Base-by-base conservation (phyloP, 2,888 invertebrate species). In the Eretmocerus hayati region DNA sequence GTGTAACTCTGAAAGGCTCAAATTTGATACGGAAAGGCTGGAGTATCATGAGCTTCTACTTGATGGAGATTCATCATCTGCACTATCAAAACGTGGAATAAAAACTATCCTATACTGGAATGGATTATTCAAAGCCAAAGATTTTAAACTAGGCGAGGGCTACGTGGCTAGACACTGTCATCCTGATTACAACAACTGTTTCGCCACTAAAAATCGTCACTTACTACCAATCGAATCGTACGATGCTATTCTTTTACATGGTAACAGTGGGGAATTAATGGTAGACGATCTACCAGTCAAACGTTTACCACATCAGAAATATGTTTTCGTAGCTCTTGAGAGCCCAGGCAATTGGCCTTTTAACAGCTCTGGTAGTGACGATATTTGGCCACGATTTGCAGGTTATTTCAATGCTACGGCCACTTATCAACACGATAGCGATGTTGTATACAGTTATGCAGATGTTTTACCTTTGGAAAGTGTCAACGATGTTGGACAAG, bases 321-420 rank as follows among this genome's bases (percentile, higher is more conserved):
- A 79, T 58, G 68, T 79, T 2, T 79, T 74, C 55, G 71, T 73
- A 1, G 62, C 72, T 31, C 64, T 76, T 59, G 80, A 80, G 56
- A 69, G 74, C 15, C 72, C 74, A 13, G n/a, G n/a, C n/a, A n/a
- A n/a, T n/a, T n/a, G n/a, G n/a, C n/a, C n/a, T n/a, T n/a, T n/a
- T n/a, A n/a, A n/a, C n/a, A n/a, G n/a, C n/a, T n/a, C n/a, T n/a
- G 53, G 48, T 2, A 62, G 69, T 48, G 54, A 61, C 2, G 56
- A 58, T 6, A 50, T 65, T 2, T 26, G 47, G 4, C 39, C 56
- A 20, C n/a, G 46, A 2, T 51, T 52, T 8, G 58, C 64, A 5
- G 56, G 67, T 26, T 77, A 79, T 48, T 83, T 75, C 56, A 80
- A 81, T 58, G 62, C 74, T 52, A 80, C 79, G 2, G 78, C 79